These are phyloP conservation scores for Pavo muticus DNA, from an alignment of 2,113 vertebrate species.

Conservation along the genomic window DNA sequence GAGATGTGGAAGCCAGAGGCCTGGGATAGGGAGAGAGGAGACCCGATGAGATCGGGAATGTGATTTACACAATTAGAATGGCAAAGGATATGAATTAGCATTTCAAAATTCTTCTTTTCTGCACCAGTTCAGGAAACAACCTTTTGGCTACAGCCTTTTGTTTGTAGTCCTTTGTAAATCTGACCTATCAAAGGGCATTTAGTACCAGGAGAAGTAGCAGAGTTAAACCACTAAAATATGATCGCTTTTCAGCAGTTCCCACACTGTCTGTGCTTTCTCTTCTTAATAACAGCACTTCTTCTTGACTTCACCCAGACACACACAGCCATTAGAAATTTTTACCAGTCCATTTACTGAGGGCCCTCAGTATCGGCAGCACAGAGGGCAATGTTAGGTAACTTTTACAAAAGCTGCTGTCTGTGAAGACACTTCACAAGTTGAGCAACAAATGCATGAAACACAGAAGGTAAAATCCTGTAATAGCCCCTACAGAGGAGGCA, in stretches of 20 bases:
- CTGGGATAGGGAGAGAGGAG: background rate
- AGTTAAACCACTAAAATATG: background rate
- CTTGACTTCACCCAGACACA: background rate
- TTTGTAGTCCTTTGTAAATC: background rate
- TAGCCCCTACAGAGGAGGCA: background rate
- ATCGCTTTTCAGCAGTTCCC: slow-evolving; percentile 27
- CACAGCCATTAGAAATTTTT: background rate
- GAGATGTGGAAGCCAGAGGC: background rate
- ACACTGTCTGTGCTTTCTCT: background rate
- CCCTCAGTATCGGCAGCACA: background rate
- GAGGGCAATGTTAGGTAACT: background rate
- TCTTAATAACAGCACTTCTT: background rate
- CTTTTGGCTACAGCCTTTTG: background rate
- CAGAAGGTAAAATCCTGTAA: background rate
- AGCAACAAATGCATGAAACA: background rate
- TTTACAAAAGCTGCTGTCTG: background rate
- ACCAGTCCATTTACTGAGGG: background rate
- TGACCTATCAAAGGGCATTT: background rate
- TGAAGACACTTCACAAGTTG: background rate
- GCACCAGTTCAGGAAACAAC: background rate
- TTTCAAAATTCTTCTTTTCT: background rate
- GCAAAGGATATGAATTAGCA: background rate
- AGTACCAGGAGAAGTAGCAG: background rate
- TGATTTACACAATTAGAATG: background rate
- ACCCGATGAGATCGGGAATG: background rate